Evolutionary conservation across 30 jellyfish, hydroid and myxozoan species (phyloP).

Genomic region (Nemopilema nomurai): DNA sequence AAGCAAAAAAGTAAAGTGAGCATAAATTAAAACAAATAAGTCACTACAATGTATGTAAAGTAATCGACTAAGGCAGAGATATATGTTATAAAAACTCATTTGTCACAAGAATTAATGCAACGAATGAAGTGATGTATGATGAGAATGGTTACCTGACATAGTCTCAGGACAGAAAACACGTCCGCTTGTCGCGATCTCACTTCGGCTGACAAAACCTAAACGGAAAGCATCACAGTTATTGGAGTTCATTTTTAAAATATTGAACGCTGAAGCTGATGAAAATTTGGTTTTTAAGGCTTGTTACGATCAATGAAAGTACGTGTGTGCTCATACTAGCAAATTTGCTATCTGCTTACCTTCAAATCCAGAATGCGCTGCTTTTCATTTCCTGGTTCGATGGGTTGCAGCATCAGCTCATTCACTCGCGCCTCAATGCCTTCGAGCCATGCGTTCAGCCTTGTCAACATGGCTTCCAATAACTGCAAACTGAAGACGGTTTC

Average conservation of each 20-base stretch:
- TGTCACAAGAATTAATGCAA: too few species aligned
- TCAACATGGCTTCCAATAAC: constrained; percentile 86
- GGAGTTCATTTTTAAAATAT: too few species aligned
- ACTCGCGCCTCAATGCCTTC: constrained; percentile 44
- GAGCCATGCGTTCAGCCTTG: constrained; percentile 79
- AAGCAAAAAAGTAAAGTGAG: too few species aligned
- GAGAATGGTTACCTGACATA: constrained; percentile 72
- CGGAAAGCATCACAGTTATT: neutral
- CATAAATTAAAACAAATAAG: too few species aligned
- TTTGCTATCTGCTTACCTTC: constrained; percentile 74
- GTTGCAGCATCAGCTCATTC: constrained; percentile 12
- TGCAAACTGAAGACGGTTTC: constrained; percentile 79
- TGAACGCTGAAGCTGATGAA: too few species aligned
- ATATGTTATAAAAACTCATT: too few species aligned
- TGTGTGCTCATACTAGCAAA: too few species aligned
- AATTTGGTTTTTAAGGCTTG: too few species aligned
- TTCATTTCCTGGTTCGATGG: constrained; percentile 54
- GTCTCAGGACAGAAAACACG: constrained; percentile 70
- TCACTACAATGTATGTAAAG: too few species aligned
- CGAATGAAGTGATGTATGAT: too few species aligned
- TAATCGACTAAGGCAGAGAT: too few species aligned
- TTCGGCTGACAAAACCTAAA: constrained; percentile 83
- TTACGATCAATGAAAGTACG: too few species aligned
- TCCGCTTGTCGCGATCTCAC: constrained; percentile 73
- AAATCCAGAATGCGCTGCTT: constrained; percentile 40